Evolutionary conservation across 2,797 vertebrate species (phyloP), one percentile per base, ranked within the genome.

Genomic region (Pseudochromis fuscus): DNA sequence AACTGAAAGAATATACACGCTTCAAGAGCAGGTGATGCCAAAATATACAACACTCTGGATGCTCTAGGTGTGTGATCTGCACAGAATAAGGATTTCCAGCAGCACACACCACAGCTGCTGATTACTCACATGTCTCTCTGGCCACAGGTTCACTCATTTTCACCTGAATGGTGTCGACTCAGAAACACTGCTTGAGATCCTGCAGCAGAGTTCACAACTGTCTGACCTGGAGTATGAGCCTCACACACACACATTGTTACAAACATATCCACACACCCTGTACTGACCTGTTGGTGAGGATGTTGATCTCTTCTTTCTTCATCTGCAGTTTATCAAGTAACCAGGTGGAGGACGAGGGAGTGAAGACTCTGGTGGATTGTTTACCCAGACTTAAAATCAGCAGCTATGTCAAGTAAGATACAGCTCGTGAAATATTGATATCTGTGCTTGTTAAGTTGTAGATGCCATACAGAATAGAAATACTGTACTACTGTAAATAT

Each of bases 261-360:
- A 66, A 5, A 64, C 35, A 40, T 7, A 7, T 18, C 4, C 15
- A 3, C 25, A 15, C 58, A 72, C 1, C 5, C 23, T 25, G 1
- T 5, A 7, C 8, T 46, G 8, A 42, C 25, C 2, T 58, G 3
- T 49, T 44, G 11, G 6, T 28, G 4, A 19, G 27, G 24, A 57
- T 59, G 40, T 49, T 56, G 19, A 53, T 3, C 30, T 38, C 11
- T 8, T 53, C 1, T 82, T 52, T 69, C 4, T 66, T 67, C 27
- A 3, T 2, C 16, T 90, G 33, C 84, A 97, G 97, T 75, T 92
- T 97, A 58, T 96, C 96, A 16, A 91, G 72, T 72, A 97, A 96
- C 56, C 79, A 88, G 33, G 84, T 98, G 63, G 82, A 75, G 30
- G 94, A 97, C 45, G 88, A 93, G 9, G 95, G 92, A 7, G 66